phyloP scores from a whole-genome alignment of 2,888 invertebrate genomes.

The Carpatolechia fugitivella region DNA sequence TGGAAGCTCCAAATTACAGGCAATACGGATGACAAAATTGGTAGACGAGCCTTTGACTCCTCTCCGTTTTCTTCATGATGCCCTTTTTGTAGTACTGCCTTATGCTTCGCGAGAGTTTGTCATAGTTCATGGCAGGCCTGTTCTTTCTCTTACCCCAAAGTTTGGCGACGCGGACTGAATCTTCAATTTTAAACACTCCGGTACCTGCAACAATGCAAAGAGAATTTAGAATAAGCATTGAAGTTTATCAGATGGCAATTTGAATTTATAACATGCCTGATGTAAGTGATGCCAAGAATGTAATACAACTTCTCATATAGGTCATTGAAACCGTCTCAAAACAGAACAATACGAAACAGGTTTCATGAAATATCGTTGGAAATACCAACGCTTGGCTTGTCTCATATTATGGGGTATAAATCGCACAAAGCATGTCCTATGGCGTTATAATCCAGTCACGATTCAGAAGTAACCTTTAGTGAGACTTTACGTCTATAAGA shows the following conservation, averaged over 20 bases:
- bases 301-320: background rate
- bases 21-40: conserved; percentile 98
- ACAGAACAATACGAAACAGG: conserved; percentile 10
- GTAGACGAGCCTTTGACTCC: conserved; percentile 98
- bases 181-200: conserved; percentile 99
- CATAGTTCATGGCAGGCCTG: conserved; percentile 99
- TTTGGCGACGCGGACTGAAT: conserved; percentile 97
- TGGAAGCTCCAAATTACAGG: conserved; percentile 77
- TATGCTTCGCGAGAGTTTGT: conserved; percentile 98
- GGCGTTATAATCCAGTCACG: conserved; percentile 49
- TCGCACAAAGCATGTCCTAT: conserved; percentile 37
- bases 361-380: conserved; percentile 11
- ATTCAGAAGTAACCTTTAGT: conserved; percentile 53
- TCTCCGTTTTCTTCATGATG: conserved; percentile 99
- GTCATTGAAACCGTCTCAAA: conserved; percentile 5
- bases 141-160: conserved; percentile 99
- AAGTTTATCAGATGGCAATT: background rate
- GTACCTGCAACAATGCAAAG: conserved; percentile 66
- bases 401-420: conserved; percentile 39
- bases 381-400: conserved; percentile 21
- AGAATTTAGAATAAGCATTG: conserved; percentile 8
- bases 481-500: conserved; percentile 36
- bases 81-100: conserved; percentile 99
- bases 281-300: background rate
- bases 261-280: background rate